phyloP scores from a whole-genome alignment of 2,113 vertebrate genomes.

The Cyprichromis sp. region DNA sequence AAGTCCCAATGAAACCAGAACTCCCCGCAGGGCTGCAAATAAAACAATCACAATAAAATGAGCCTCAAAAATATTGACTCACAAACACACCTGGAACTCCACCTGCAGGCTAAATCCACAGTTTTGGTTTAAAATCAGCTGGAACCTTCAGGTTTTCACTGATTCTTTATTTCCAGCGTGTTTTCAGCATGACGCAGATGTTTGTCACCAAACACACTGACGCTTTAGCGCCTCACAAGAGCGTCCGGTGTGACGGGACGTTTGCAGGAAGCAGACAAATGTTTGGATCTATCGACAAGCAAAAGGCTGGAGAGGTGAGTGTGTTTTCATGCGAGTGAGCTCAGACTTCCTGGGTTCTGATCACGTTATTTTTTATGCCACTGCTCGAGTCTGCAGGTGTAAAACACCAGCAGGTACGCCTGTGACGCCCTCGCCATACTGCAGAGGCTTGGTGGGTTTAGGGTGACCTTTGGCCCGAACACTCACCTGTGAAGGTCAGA shows the following conservation, averaged over 20 bases:
- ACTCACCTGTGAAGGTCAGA: constrained; percentile 78
- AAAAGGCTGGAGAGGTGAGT: background rate
- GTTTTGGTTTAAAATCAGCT: background rate
- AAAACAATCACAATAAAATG: background rate
- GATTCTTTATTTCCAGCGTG: background rate
- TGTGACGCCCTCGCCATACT: background rate
- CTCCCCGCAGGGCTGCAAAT: background rate
- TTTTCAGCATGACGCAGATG: background rate
- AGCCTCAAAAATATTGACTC: background rate
- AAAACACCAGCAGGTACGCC: background rate
- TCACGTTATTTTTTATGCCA: background rate
- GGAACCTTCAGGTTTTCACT: background rate
- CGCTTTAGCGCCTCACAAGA: background rate
- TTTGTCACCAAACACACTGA: background rate
- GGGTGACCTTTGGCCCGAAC: background rate
- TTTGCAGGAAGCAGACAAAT: background rate
- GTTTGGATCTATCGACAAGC: background rate
- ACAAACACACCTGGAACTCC: too few species aligned
- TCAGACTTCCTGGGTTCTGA: background rate
- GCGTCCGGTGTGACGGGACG: background rate
- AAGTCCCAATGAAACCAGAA: background rate
- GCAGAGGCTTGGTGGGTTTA: fast-evolving
- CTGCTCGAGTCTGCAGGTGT: background rate
- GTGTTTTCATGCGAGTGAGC: background rate
- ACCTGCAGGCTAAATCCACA: background rate